Base-by-base conservation (phyloP, 2,113 vertebrate genomes). In the Erythrocercus mccallii region DNA sequence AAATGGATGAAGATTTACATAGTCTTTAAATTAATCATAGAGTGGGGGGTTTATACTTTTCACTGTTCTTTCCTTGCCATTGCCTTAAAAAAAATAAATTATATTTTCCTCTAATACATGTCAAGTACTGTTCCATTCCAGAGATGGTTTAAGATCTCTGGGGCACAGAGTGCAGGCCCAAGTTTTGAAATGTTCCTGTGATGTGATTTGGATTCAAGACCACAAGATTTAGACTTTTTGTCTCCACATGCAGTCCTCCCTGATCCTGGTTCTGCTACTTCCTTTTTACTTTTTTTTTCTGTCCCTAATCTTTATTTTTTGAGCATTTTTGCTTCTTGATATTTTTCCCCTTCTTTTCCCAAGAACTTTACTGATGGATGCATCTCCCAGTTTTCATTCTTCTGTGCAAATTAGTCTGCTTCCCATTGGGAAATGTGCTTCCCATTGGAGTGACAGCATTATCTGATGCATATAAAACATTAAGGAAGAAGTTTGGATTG, bases 11-110 rank as follows among this genome's bases (percentile, higher is more conserved):
- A 74, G 17, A 58, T 47, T 47, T 79, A 27, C 31, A 17, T 12
- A 21, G 25, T 42, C 31, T 66, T 78, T n/a, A 74, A 48, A 37
- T 27, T 68, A 86, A 76, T 11, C 4, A 2, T 18, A n/a, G 27
- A 14, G 10, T 42, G 24, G 1, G 1, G 0, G 5, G 14, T 65
- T 51, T 37, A 19, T 44, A 22, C 20, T 65, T 81, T 40, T 53
- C 15, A 47, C 8, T 62, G 6, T 58, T 65, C 13, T 83, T 76
- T 72, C 27, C 24, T 76, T 93, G 48, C 14, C 17, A 44, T 57
- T 73, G 28, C 35, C 24, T 65, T 64, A n/a, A 30, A n/a, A 65
- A 79, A 37, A 82, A 30, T 50, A 57, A 25, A 17, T 45, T 84
- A 65, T 9, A 24, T 66, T 85, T 79, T 45, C 44, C 15, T 64